Base-by-base conservation (phyloP, 2,888 invertebrate species). In the Lasioglossum vierecki region DNA sequence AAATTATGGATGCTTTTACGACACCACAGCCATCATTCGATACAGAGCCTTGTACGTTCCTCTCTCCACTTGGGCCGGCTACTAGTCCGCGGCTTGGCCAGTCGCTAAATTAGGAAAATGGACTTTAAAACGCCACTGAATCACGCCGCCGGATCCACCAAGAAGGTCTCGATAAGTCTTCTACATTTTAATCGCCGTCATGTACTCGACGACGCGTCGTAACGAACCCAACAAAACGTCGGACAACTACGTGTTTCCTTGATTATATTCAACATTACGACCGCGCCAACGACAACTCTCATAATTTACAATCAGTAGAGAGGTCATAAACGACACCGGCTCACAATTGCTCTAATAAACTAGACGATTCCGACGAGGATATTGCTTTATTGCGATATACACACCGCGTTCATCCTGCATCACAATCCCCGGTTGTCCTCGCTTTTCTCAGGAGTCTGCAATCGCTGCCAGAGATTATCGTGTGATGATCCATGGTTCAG, bases 231-330 rank as follows among this genome's bases (percentile, higher is more conserved):
- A 66, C 63, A 26, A 11, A 53, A 53, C 53, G n/a, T 4, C 18
- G 60, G 26, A 57, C 39, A 35, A n/a, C 22, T 4, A 11, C 60
- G 71, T 35, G 70, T 75, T 76, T 79, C 57, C 80, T 78, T 71
- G 75, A 79, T 86, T 72, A 81, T 46, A 44, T 18, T 22, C 35
- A 13, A 57, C 15, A 77, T 72, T 76, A 57, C 70, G 6, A 46
- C 72, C 35, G 57, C 39, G 49, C 49, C 35, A 2, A 15, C 35
- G 66, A 66, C 30, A 18, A 35, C 41, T 66, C 80, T 88, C 90
- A 80, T 90, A 89, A 91, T 87, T 91, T 80, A 87, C 90, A 91
- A 91, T 91, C 89, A 91, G 85, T 53, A n/a, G 22, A 41, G 30
- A 26, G 63, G 76, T 79, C 73, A 80, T 82, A 84, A 88, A 88